These are phyloP conservation scores for Cuculus canorus DNA, from an alignment of 2,797 vertebrate species.

Conservation along the genomic window DNA sequence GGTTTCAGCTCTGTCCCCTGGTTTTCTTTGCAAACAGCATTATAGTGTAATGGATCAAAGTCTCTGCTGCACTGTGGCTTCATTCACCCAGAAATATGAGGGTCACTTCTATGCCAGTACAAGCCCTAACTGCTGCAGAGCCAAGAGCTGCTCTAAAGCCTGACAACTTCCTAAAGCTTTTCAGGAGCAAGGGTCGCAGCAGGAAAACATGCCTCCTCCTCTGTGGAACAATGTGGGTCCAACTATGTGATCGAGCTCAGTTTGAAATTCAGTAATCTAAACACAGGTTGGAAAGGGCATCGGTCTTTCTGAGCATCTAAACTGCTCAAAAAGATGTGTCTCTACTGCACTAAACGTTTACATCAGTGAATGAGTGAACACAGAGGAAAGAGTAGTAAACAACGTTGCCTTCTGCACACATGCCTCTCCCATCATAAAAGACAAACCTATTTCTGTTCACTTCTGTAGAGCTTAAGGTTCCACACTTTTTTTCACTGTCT, in stretches of 20 bases:
- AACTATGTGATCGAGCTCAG: neutral
- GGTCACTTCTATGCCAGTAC: neutral
- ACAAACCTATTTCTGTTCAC: neutral
- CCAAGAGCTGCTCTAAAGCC: slow-evolving; percentile 6
- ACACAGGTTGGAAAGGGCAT: neutral
- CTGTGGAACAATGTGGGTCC: neutral
- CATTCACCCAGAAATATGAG: slow-evolving; percentile 41
- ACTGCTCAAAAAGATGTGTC: neutral
- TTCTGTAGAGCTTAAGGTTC: neutral
- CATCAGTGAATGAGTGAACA: neutral
- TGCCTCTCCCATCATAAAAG: neutral
- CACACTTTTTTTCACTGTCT: neutral
- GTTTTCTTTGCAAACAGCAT: slow-evolving; percentile 1
- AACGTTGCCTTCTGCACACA: neutral
- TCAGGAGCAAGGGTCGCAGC: neutral
- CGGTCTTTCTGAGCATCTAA: neutral
- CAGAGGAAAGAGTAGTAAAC: neutral
- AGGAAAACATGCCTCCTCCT: neutral
- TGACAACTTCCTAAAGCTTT: neutral
- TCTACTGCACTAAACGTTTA: neutral
- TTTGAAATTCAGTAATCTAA: neutral
- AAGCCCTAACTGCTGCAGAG: neutral
- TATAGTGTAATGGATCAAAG: slow-evolving; percentile 27
- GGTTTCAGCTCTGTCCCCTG: neutral
- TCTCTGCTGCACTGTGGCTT: slow-evolving; percentile 9